Evolutionary conservation across 2,113 vertebrate species (phyloP).

Genomic region (Urocolius indicus): DNA sequence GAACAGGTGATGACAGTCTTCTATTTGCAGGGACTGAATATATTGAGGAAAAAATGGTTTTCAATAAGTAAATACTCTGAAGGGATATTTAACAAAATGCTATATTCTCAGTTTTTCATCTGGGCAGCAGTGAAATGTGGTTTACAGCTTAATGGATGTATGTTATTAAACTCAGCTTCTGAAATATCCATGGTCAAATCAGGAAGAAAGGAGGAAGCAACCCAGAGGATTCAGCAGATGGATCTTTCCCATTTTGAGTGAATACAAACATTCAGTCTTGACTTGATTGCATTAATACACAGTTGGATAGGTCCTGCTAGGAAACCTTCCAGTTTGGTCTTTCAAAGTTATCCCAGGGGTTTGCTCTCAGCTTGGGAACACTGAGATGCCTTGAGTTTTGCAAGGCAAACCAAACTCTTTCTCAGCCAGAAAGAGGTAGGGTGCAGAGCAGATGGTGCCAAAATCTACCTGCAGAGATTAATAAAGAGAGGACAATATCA

Average conservation of each 20-base stretch:
- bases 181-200: neutral
- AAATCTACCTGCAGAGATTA: neutral
- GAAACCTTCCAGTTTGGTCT: neutral
- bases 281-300: neutral
- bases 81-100: neutral
- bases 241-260: neutral
- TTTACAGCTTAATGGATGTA: neutral
- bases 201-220: neutral
- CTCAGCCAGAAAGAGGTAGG: neutral
- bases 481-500: neutral
- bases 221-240: neutral
- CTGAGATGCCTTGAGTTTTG: neutral
- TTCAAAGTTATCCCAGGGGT: neutral
- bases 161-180: neutral
- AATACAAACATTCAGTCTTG: neutral
- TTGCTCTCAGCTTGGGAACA: neutral
- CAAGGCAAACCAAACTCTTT: neutral
- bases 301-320: neutral
- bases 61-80: neutral
- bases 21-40: slow-evolving; percentile 11
- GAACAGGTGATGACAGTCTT: neutral
- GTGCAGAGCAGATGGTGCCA: neutral
- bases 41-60: neutral
- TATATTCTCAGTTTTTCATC: neutral
- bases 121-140: neutral